Evolutionary conservation across 2,888 invertebrate species (phyloP).

Genomic region (Anthophora plumipes): DNA sequence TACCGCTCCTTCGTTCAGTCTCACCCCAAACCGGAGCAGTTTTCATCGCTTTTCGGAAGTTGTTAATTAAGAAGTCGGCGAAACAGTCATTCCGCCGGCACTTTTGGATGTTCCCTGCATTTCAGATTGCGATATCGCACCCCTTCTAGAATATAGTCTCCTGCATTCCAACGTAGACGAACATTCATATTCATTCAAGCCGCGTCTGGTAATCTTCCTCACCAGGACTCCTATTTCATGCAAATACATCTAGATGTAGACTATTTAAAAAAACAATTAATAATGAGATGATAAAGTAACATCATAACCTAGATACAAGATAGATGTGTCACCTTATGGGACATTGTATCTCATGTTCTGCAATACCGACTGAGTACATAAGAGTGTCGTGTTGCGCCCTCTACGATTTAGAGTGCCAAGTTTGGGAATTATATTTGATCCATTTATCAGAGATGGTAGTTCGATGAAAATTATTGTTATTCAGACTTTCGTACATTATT

Average conservation of each 20-base stretch:
- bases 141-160: slow-evolving; percentile 46
- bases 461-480: too few species aligned
- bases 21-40: slow-evolving; percentile 25
- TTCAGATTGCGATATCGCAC: slow-evolving; percentile 57
- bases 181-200: slow-evolving; percentile 66
- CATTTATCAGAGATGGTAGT: too few species aligned
- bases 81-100: slow-evolving; percentile 65
- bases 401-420: too few species aligned
- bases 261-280: too few species aligned
- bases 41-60: slow-evolving; percentile 73
- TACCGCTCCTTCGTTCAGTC: slow-evolving; percentile 17
- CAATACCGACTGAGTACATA: too few species aligned
- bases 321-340: too few species aligned
- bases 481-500: too few species aligned
- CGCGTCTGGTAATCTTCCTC: slow-evolving; percentile 26
- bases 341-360: too few species aligned
- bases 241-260: not conserved
- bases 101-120: slow-evolving; percentile 48
- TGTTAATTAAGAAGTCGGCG: slow-evolving; percentile 74
- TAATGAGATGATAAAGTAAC: too few species aligned
- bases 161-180: slow-evolving; percentile 24
- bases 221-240: not conserved
- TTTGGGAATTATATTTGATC: too few species aligned
- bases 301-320: too few species aligned
- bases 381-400: too few species aligned